Evolutionary conservation across 2,888 invertebrate genomes (phyloP), one percentile per base, ranked within the genome.

Genomic region (Nephrocerus scutellatus): DNA sequence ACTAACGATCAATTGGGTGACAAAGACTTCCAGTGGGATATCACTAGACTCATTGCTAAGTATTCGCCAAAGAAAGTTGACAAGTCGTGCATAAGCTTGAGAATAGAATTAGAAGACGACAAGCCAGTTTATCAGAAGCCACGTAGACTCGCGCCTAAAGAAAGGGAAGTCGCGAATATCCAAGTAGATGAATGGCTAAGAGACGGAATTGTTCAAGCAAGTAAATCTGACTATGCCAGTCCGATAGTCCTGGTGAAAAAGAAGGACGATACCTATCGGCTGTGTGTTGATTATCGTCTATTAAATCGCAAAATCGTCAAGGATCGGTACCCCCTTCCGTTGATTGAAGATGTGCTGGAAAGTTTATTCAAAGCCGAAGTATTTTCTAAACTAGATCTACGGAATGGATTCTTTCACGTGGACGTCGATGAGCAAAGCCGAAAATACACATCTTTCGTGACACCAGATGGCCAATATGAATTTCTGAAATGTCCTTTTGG

Each of bases 401-500:
- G 20, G 4, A 30, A 37, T 14, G 30, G 30, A 3, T 30, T 30
- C 16, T 18, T 13, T 15, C 19, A 25, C 10, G 18, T 26, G n/a
- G 10, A 34, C 6, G 23, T 36, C 2, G 20, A 18, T 5, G 30
- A 23, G 10, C 6, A 10, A 8, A 38, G 25, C 22, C 22, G 35
- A 19, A 44, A 44, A 46, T 64, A 62, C 36, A 64, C 63, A 4
- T 40, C 64, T 0, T 66, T 68, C 48, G 60, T 68, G 0, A 64
- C 59, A 8, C 62, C 50, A 5, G 49, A 50, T 39, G 63, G 62
- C 3, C 64, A 60, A 20, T 67, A 47, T 46, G 63, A 68, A 43
- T 68, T 66, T 43, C 19, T 54, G 7, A 55, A 48, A 44, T 54
- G 53, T 25, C 63, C 66, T 0, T 69, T 68, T 51, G 68, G 66